Conservation (phyloP, 2,888 invertebrate species). For the Aphodius sticticus region DNA sequence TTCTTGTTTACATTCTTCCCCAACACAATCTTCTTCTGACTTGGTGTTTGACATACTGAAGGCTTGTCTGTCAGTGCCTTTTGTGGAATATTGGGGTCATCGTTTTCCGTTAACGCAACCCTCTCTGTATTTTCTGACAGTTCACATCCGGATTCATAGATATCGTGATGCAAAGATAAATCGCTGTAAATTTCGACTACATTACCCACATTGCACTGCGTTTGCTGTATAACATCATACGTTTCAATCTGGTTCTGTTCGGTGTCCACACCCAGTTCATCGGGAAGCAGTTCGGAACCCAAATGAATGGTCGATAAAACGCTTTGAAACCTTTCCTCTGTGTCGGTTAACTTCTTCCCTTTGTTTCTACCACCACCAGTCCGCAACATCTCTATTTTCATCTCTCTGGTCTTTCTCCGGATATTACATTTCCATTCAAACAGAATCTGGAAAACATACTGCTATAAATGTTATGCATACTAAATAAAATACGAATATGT, state of each 20-base stretch:
- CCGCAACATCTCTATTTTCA: background rate
- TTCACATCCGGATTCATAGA: no score
- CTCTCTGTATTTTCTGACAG: background rate
- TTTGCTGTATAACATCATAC: conserved; percentile 4
- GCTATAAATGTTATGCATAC: conserved; percentile 4
- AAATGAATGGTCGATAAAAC: background rate
- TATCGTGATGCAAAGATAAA: no score
- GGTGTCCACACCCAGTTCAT: background rate
- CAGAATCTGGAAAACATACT: conserved; percentile 10
- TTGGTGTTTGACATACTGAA: background rate
- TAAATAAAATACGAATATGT: conserved; percentile 4
- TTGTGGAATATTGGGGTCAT: conserved; percentile 4
- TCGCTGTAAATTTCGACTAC: background rate
- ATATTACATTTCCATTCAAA: conserved; percentile 10
- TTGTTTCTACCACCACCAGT: conserved; percentile 6
- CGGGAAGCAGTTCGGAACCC: conserved; percentile 4
- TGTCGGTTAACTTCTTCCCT: background rate
- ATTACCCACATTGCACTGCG: background rate
- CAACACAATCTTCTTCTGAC: background rate
- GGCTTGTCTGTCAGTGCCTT: background rate
- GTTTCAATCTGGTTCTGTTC: background rate
- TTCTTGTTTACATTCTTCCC: conserved; percentile 4
- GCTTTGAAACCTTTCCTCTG: conserved; percentile 8
- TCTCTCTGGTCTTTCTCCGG: conserved; percentile 5
- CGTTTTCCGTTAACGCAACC: background rate